Evolutionary conservation across 2,888 invertebrate genomes (phyloP).

Genomic region (Cheilosia grossa): DNA sequence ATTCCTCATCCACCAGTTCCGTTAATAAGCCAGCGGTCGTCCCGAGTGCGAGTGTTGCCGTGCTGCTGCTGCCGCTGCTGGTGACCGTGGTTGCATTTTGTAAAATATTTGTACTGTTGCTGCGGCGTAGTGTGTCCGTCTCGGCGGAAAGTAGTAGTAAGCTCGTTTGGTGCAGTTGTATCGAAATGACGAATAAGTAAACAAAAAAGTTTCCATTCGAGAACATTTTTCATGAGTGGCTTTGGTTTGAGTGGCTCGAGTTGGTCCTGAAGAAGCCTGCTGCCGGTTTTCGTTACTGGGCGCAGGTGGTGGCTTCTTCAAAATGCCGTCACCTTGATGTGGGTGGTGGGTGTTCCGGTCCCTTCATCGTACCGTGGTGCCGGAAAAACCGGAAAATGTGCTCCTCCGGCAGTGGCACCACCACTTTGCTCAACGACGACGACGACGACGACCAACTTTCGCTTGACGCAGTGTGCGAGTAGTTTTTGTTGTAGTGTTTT

Average conservation of each 20-base stretch:
- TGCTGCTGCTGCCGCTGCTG: neutral
- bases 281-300: conserved; percentile 17
- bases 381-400: conserved; percentile 40
- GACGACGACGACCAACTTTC: conserved; percentile 37
- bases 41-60: conserved; percentile 23
- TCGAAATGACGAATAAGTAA: conserved; percentile 76
- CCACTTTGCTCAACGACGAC: conserved; percentile 34
- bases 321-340: conserved; percentile 73
- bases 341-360: conserved; percentile 65
- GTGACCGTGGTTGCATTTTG: conserved; percentile 55
- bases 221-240: conserved; percentile 76
- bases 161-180: conserved; percentile 74
- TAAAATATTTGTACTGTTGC: conserved; percentile 60
- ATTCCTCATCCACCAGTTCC: conserved; percentile 39
- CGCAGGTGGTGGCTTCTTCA: conserved; percentile 43
- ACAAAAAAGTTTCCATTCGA: conserved; percentile 77
- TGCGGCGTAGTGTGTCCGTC: conserved; percentile 75
- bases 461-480: conserved; percentile 11
- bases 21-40: conserved; percentile 41
- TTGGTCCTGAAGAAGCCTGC: conserved; percentile 61
- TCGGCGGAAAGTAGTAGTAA: conserved; percentile 75
- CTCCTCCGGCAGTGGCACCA: conserved; percentile 42
- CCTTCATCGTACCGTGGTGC: conserved; percentile 64
- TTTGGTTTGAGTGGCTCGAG: conserved; percentile 55
- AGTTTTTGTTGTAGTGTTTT: conserved; percentile 34